Percentiles rank a stretch among this genome's conserved stretches.
Evolutionary conservation across 2,113 vertebrate genomes (phyloP).

Genomic region (Callospermophilus lateralis): DNA sequence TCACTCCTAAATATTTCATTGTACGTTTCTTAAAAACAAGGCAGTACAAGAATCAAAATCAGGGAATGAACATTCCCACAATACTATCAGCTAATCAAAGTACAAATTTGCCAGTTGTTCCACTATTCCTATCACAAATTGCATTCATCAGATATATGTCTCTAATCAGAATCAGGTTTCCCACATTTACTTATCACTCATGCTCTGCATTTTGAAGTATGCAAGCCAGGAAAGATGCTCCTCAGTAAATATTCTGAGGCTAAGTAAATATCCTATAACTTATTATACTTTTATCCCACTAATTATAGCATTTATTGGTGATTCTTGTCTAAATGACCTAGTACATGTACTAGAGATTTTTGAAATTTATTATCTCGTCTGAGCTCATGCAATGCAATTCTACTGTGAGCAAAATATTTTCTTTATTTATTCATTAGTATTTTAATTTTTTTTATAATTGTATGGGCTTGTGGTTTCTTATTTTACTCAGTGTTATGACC

Average conservation of each 20-base stretch:
- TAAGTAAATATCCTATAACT: not conserved
- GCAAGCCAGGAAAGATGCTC: not conserved
- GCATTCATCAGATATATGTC: not conserved
- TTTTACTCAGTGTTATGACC: not conserved
- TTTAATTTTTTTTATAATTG: not conserved
- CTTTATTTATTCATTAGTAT: not conserved
- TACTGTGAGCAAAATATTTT: not conserved
- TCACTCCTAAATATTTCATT: not conserved
- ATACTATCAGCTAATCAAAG: not conserved
- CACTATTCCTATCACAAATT: not conserved
- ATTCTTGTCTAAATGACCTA: not conserved
- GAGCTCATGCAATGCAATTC: not conserved
- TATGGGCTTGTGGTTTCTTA: not conserved
- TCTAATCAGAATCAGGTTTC: not conserved
- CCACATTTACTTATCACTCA: not conserved
- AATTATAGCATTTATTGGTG: not conserved
- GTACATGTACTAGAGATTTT: not conserved
- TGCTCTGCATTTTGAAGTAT: not conserved
- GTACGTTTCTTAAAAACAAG: constrained; percentile 25
- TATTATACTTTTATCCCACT: not conserved
- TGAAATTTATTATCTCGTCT: not conserved
- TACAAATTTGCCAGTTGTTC: not conserved
- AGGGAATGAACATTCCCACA: not conserved
- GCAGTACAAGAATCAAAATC: not conserved
- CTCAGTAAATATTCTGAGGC: not conserved